Base-by-base conservation (phyloP, 2,888 invertebrate genomes). In the Tinea pellionella region DNA sequence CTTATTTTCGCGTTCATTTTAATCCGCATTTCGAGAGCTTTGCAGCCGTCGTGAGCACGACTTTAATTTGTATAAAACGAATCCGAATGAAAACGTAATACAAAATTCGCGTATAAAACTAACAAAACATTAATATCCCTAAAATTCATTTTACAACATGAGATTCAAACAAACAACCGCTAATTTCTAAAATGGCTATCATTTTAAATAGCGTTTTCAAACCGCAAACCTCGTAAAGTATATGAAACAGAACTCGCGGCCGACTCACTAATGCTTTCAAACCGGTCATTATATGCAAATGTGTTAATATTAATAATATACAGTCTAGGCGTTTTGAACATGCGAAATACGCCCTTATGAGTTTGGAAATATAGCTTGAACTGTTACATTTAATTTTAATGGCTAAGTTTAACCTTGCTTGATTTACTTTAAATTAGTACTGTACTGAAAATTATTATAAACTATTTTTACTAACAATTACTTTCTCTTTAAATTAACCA, bases 271-370 rank as follows among this genome's bases (percentile, higher is more conserved):
- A 37, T 9, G 37, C 37, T 16, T 18, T 47, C 12, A 47, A 64
- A 63, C 68, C 67, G 61, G 69, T 74, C 67, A 75, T 76, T 77
- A 76, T 68, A 77, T 77, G 77, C 71, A 75, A 77, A 77, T 76
- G 47, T 57, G 3, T 57, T 37, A 12, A 47, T 47, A 47, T 47
- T 47, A 47, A 47, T 47, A 47, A 16, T 37, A 37, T 9, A 9
- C 9, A 37, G 37, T 9, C n/a, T 2, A 37, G 11, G 24, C 6
- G 6, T 24, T 24, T 24, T 3, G 2, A 3, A 3, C 3, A 24
- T 24, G 37, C 37, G 11, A 37, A 37, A 6, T 37, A 12, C 37
- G 37, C 9, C 37, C n/a, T 37, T 37, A 37, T 9, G 37, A 2
- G 3, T 9, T 37, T 37, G 3, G 2, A 37, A 24, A 24, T 24